Conservation (phyloP, 1,140 invertebrate genomes). For the Acromyrmex charruanus region DNA sequence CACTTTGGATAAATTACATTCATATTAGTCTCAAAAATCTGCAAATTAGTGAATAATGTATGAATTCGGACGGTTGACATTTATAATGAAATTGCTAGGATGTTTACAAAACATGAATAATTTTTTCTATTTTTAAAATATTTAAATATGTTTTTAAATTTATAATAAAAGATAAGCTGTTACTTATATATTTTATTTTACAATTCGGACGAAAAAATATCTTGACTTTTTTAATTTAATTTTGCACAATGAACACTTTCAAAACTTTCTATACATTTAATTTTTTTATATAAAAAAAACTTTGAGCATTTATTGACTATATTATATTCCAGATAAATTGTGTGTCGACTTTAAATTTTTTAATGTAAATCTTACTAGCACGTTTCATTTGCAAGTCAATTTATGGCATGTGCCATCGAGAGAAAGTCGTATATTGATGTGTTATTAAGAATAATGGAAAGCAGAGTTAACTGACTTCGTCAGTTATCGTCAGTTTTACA, state of each 20-base stretch:
- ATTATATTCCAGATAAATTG: conserved; percentile 1
- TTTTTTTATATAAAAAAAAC: conserved; percentile 20
- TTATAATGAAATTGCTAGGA: neutral
- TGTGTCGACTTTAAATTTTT: conserved; percentile 23
- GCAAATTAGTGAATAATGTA: conserved; percentile 4
- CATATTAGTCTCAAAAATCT: neutral
- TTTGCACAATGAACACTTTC: neutral
- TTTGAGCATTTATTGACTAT: neutral
- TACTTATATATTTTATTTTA: neutral
- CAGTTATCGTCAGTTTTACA: neutral
- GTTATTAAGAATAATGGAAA: conserved; percentile 38
- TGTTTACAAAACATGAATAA: neutral
- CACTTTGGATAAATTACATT: neutral
- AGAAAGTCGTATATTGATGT: conserved; percentile 1
- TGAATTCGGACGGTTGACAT: neutral
- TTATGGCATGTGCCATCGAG: neutral
- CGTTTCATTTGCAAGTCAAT: conserved; percentile 7
- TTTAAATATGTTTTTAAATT: too few species aligned
- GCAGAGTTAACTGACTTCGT: neutral
- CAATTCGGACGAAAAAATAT: neutral
- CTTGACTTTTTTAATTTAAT: neutral
- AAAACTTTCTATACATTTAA: conserved; percentile 22
- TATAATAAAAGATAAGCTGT: neutral
- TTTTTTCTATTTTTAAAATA: neutral
- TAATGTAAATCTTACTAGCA: neutral